Evolutionary conservation across 2,797 vertebrate genomes (phyloP).

Genomic region (Denticeps clupeoides): DNA sequence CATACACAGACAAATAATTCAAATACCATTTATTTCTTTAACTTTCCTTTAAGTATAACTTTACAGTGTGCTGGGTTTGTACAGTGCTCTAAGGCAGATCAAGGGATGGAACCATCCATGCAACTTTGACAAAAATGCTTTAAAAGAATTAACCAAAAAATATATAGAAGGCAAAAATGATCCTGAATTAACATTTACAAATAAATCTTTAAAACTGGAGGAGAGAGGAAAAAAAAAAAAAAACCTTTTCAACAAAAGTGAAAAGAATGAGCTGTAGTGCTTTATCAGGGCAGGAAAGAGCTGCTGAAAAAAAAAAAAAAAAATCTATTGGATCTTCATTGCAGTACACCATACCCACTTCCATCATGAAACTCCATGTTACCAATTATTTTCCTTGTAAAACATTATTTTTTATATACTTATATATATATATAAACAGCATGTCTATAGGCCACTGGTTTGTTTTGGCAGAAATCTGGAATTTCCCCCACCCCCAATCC

Average conservation of each 20-base stretch:
- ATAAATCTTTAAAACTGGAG: constrained; percentile 9
- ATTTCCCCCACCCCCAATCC: constrained; percentile 14
- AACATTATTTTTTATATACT: not conserved
- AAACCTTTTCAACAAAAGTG: constrained; percentile 9
- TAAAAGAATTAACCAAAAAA: constrained; percentile 13
- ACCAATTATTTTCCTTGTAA: not conserved
- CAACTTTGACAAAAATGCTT: constrained; percentile 29
- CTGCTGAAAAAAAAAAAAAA: constrained; percentile 7
- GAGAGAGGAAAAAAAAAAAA: constrained; percentile 5
- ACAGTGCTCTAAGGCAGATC: constrained; percentile 33
- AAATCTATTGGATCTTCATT: not conserved
- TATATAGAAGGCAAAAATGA: constrained; percentile 22
- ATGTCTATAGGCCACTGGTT: constrained; percentile 25
- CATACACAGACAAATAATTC: constrained; percentile 15
- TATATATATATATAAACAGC: too few species aligned
- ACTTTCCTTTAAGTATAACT: constrained; percentile 30
- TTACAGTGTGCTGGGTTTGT: constrained; percentile 40
- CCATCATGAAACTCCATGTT: not conserved
- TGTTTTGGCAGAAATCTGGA: constrained; percentile 21
- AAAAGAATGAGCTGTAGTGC: constrained; percentile 24
- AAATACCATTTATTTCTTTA: constrained; percentile 31
- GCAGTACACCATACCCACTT: not conserved
- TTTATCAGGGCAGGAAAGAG: constrained; percentile 10
- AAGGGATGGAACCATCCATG: constrained; percentile 30
- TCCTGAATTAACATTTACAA: constrained; percentile 16